A percentile compares a stretch with the other conserved stretches of the same genome.
Conservation (phyloP, 2,113 vertebrate species). For the Eptesicus fuscus region DNA sequence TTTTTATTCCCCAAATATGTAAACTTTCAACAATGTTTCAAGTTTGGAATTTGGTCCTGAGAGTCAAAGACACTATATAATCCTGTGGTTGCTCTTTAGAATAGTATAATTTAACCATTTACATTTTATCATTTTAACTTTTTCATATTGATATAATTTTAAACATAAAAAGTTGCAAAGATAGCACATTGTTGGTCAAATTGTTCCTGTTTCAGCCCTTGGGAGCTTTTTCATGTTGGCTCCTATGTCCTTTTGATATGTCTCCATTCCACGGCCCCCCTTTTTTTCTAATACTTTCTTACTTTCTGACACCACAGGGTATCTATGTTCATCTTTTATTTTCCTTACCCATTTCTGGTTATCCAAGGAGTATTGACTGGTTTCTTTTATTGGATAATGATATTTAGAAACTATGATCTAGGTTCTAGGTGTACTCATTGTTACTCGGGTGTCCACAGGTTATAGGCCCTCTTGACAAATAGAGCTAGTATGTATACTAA, state of each 20-base stretch:
- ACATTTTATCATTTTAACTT: background rate
- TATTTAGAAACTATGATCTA: too few species aligned
- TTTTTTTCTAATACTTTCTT: background rate
- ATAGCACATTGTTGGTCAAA: background rate
- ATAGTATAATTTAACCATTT: background rate
- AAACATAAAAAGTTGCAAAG: background rate
- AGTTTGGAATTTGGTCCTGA: background rate
- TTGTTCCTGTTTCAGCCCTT: background rate
- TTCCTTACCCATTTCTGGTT: background rate
- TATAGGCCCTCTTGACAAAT: background rate
- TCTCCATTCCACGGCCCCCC: rapidly evolving
- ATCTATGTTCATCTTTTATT: background rate
- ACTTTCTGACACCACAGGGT: background rate
- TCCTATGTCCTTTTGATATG: background rate
- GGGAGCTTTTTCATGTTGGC: background rate
- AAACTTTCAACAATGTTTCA: background rate
- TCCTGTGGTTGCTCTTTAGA: background rate
- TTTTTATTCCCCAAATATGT: background rate
- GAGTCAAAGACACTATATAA: background rate
- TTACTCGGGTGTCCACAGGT: background rate
- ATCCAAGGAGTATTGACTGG: background rate
- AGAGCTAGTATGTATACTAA: background rate
- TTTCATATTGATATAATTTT: background rate
- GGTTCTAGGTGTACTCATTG: too few species aligned
- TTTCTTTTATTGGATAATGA: too few species aligned